Conservation (phyloP, 2,888 invertebrate species). For the Pelosia muscerda region DNA sequence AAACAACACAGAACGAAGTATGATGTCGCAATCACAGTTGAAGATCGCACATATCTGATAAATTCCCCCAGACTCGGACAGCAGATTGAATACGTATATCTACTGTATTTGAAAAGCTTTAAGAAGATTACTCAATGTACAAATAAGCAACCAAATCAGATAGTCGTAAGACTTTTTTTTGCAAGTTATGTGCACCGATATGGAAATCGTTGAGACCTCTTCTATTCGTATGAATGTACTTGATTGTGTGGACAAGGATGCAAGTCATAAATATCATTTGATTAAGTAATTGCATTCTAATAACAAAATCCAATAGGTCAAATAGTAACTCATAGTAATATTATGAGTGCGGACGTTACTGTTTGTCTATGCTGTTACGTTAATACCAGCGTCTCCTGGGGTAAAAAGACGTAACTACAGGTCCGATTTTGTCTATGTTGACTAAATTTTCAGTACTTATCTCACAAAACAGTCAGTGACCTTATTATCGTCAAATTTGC, state of each 20-base stretch:
- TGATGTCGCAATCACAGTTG: too few relatives aligned
- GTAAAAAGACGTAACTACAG: too few relatives aligned
- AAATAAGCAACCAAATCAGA: constrained; percentile 18
- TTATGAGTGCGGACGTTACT: not conserved
- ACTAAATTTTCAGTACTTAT: too few relatives aligned
- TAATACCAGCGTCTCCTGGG: too few relatives aligned
- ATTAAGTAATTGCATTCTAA: not conserved
- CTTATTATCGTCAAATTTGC: too few relatives aligned
- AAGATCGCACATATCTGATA: not conserved
- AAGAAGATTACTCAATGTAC: not conserved
- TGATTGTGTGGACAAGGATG: constrained; percentile 3
- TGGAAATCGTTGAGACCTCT: not conserved
- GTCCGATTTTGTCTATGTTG: too few relatives aligned
- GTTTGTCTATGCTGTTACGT: not conserved
- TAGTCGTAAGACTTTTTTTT: constrained; percentile 15
- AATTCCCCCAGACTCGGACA: not conserved
- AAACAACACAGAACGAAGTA: too few relatives aligned
- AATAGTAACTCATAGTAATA: not conserved
- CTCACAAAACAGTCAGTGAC: too few relatives aligned
- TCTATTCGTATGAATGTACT: not conserved
- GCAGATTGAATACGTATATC: constrained; percentile 9
- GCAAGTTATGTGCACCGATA: not conserved
- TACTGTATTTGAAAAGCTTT: constrained; percentile 3
- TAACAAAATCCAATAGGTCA: not conserved
- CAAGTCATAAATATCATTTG: constrained; percentile 12